phyloP scores from a whole-genome alignment of 2,797 vertebrate genomes.

The Acrossocheilus fasciatus region DNA sequence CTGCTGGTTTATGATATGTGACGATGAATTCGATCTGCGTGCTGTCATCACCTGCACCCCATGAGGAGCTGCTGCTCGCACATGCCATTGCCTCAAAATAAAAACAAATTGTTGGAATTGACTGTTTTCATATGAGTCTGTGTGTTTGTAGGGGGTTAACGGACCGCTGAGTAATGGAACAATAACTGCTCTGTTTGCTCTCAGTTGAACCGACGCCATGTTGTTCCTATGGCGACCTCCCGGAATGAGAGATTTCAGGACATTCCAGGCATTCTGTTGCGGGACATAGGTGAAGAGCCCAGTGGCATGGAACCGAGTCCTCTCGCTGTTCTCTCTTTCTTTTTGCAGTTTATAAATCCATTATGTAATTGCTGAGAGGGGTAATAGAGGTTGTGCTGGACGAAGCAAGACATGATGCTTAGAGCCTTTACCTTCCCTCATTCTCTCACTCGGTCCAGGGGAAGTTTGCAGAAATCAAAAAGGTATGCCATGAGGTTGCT shows the following conservation, averaged over 20 bases:
- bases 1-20: conserved; percentile 14
- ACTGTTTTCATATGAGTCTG: conserved; percentile 49
- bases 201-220: conserved; percentile 58
- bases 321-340: conserved; percentile 35
- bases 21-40: conserved; percentile 55
- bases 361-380: conserved; percentile 63
- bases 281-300: conserved; percentile 44
- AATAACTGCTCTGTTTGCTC: conserved; percentile 72
- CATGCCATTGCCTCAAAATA: conserved; percentile 59
- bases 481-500: background rate
- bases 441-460: conserved; percentile 24
- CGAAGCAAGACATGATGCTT: background rate
- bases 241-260: conserved; percentile 61
- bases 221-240: conserved; percentile 67
- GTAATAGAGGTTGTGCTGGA: background rate
- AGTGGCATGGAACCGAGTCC: conserved; percentile 40
- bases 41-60: conserved; percentile 50
- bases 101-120: conserved; percentile 66
- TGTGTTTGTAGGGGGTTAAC: conserved; percentile 59
- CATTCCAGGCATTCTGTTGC: conserved; percentile 74
- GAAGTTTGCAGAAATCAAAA: background rate
- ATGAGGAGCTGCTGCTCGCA: conserved; percentile 42
- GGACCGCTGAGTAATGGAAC: conserved; percentile 69
- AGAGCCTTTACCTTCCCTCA: background rate
- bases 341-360: conserved; percentile 24